Evolutionary conservation across 1,140 invertebrate species (phyloP), one percentile per base, ranked within the genome.

Genomic region (Drosophila varians): DNA sequence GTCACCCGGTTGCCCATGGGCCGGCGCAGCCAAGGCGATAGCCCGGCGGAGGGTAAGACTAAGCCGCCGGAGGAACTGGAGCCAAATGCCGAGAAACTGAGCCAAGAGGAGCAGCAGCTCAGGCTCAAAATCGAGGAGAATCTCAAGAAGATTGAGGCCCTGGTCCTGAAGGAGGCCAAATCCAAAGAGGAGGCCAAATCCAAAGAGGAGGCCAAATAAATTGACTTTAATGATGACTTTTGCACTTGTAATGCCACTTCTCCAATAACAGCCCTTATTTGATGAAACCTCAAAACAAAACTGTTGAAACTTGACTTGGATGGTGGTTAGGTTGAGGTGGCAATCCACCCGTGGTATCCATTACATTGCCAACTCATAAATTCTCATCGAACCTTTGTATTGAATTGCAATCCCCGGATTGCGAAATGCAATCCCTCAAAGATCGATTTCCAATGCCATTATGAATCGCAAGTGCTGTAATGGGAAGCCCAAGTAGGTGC

Each of bases 401-500:
- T 77, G 68, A 66, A 60, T 77, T 77, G 42, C 68, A 45, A 54
- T 45, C 38, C 8, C 26, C 18, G 60, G 45, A 52, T 40, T 62
- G 26, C 48, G 49, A 76, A 68, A 68, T 69, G 40, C 9, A 61
- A 69, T 26, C 53, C 64, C 12, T 31, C 47, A 51, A 14, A 45
- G 46, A 79, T 84, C 60, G 53, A 68, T 79, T 86, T 68, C 56
- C 64, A 65, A 42, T 75, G 48, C 25, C 71, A 86, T 84, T 84
- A 86, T 84, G 86, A 86, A 71, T 84, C 80, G 78, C 64, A 26
- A 2, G n/a, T n/a, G n/a, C n/a, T n/a, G n/a, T n/a, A n/a, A n/a
- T n/a, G n/a, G n/a, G n/a, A n/a, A n/a, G n/a, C n/a, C n/a, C n/a
- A n/a, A n/a, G n/a, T n/a, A n/a, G n/a, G n/a, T n/a, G n/a, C n/a